Percentiles rank a stretch among this genome's conserved stretches.
These are phyloP conservation scores for Pangasius krempfi DNA, from an alignment of 2,797 vertebrate genomes.

Conservation along the genomic window DNA sequence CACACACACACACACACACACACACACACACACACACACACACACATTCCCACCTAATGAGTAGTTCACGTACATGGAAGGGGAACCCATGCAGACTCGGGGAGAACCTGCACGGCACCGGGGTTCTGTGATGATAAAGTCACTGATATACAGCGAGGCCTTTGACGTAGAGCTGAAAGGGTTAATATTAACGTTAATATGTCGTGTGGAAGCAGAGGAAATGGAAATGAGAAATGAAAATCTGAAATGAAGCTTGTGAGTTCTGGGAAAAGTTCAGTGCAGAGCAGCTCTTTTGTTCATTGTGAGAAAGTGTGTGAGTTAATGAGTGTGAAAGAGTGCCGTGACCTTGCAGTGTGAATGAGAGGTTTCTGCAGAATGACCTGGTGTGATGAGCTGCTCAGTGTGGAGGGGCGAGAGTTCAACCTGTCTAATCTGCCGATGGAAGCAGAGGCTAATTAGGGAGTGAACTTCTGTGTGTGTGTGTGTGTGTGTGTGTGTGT, in stretches of 20 bases:
- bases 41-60: not conserved
- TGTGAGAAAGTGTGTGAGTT: conserved; percentile 4
- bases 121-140: not conserved
- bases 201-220: not conserved
- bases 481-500: not conserved
- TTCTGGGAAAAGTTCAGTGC: not conserved
- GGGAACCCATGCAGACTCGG: not conserved
- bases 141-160: not conserved
- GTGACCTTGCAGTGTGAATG: conserved; percentile 15
- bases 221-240: not conserved
- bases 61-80: no score
- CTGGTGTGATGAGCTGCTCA: conserved; percentile 9
- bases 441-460: conserved; percentile 39
- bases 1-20: no score
- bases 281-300: not conserved
- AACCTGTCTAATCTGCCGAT: conserved; percentile 39
- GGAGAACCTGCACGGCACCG: not conserved
- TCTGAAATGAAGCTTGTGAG: not conserved
- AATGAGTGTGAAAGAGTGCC: not conserved
- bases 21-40: no score
- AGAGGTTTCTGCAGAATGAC: conserved; percentile 8
- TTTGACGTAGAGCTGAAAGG: not conserved
- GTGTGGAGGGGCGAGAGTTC: conserved; percentile 26
- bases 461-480: conserved; percentile 15
- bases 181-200: not conserved